Base-by-base conservation (phyloP, 1,140 invertebrate species). In the Helicoverpa armigera region DNA sequence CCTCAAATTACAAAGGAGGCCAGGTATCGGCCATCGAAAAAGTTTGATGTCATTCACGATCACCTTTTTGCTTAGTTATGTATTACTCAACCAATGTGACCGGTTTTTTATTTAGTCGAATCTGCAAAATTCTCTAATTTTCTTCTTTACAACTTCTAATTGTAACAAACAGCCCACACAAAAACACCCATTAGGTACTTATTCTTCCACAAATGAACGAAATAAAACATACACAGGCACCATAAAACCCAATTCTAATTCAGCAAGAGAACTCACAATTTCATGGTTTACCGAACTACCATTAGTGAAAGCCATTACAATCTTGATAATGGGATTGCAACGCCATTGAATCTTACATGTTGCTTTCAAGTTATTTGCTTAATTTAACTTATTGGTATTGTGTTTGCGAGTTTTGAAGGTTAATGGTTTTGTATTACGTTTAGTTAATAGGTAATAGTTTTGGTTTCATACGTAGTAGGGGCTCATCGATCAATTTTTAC, bases 241-340 rank as follows among this genome's bases (percentile, higher is more conserved):
- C 73, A 65, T 65, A 76, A 53, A 53, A 48, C 11, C 14, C 43
- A 13, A 65, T 80, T 73, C 18, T 69, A 23, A 53, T 80, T 63
- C 56, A 51, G 18, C 54, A 12, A 9, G 14, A 73, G 43, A 73
- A 35, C 58, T 63, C 23, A 73, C 69, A 53, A 73, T 80, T 80
- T 80, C 69, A 77, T 72, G 67, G 61, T 72, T 77, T 54, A 65
- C 53, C 50, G 51, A 69, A 76, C 60, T 65, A 43, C 78, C 82
- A 80, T 83, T 80, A 80, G 63, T 58, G 50, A 29, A 31, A 31
- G n/a, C 56, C 63, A 35, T 84, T 78, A 65, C 76, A 84, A 84
- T 84, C 69, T 77, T 23, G 31, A 50, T 84, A 84, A 84, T 84
- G 76, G 80, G 61, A 72, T 80, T 54, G 50, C 74, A 78, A 48